Evolutionary conservation across 2,113 vertebrate genomes (phyloP).

Genomic region (Daubentonia madagascariensis): DNA sequence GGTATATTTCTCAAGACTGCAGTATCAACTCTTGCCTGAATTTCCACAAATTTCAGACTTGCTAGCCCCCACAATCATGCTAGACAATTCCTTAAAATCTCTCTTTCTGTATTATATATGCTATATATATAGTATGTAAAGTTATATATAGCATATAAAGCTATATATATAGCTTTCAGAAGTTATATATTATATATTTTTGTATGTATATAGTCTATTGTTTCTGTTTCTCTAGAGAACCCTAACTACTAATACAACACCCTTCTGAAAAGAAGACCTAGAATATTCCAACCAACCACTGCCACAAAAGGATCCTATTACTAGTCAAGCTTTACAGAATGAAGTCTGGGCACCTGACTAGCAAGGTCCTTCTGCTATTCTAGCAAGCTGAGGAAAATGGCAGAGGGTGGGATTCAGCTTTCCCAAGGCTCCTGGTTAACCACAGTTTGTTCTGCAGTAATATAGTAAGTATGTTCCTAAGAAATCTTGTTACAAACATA

Average conservation of each 20-base stretch:
- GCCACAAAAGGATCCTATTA: background rate
- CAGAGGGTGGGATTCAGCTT: background rate
- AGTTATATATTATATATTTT: background rate
- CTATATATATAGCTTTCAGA: background rate
- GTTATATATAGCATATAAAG: background rate
- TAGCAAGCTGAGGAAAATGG: background rate
- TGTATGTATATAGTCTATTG: background rate
- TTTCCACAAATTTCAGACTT: background rate
- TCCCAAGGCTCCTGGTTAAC: background rate
- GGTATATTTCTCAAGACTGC: background rate
- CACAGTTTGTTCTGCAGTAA: background rate
- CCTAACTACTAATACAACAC: background rate
- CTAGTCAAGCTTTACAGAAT: too few relatives aligned
- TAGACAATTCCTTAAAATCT: background rate
- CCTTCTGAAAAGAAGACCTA: background rate
- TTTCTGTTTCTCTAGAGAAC: background rate
- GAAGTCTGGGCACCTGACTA: background rate
- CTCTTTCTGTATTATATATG: background rate
- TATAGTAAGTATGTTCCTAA: background rate
- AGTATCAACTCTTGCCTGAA: background rate
- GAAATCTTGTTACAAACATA: background rate
- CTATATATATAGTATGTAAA: background rate
- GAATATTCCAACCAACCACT: background rate
- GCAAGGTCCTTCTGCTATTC: background rate
- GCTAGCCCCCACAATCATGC: background rate